phyloP scores from a whole-genome alignment of 1,140 invertebrate species.

The Cydia amplana region DNA sequence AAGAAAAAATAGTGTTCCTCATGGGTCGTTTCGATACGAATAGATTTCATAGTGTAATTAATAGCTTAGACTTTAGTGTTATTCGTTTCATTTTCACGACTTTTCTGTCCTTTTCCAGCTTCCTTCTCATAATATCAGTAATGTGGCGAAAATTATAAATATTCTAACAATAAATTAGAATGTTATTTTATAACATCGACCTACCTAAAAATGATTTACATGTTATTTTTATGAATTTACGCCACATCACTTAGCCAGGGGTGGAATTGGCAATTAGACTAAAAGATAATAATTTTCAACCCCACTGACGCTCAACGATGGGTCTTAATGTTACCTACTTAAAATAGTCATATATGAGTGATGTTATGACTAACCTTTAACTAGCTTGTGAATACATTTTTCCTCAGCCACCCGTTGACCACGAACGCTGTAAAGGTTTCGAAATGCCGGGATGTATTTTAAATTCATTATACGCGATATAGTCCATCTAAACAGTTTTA shows the following conservation, averaged over 20 bases:
- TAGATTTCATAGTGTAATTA: neutral
- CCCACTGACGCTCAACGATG: neutral
- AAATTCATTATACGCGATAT: too few species aligned
- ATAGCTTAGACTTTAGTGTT: neutral
- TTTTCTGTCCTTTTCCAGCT: slow-evolving; percentile 18
- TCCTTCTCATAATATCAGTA: neutral
- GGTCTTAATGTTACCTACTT: too few species aligned
- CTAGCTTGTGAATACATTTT: too few species aligned
- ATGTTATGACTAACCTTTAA: too few species aligned
- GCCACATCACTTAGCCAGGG: neutral
- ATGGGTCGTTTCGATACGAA: neutral
- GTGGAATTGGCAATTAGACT: neutral
- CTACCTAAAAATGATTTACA: too few species aligned
- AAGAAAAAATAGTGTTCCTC: neutral
- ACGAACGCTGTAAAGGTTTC: too few species aligned
- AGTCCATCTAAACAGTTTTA: too few species aligned
- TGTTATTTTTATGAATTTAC: neutral
- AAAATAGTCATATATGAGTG: too few species aligned
- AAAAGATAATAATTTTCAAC: neutral
- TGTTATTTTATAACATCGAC: too few species aligned
- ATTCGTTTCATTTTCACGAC: neutral
- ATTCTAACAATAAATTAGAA: neutral
- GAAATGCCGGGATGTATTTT: too few species aligned
- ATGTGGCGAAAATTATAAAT: neutral
- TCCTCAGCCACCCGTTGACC: too few species aligned